Evolutionary conservation across 1,140 invertebrate species (phyloP).

Genomic region (Neodiprion virginianus): DNA sequence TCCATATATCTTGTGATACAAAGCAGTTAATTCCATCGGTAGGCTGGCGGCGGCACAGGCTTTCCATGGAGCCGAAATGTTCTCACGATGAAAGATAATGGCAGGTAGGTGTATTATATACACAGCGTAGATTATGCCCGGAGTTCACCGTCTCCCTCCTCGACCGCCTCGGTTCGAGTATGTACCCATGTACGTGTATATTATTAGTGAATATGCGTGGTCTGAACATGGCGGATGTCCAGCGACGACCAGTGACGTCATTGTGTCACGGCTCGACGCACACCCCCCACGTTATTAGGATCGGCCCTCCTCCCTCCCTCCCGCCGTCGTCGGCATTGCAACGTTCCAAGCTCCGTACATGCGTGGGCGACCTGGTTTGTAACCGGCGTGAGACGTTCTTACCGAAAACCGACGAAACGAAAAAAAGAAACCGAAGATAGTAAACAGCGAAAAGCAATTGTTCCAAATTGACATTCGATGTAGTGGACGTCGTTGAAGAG

Average conservation of each 20-base stretch:
- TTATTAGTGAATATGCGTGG: constrained; percentile 19
- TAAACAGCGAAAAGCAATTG: constrained; percentile 30
- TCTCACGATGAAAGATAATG: constrained; percentile 5
- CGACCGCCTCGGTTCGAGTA: not conserved
- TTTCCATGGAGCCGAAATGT: constrained; percentile 4
- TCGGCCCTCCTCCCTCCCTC: constrained; percentile 29
- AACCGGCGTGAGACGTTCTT: not conserved
- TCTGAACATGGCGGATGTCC: constrained; percentile 18
- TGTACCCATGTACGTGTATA: not conserved
- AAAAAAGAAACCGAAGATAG: constrained; percentile 19
- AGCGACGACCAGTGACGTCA: constrained; percentile 53
- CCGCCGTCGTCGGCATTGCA: not conserved
- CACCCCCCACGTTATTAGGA: constrained; percentile 54
- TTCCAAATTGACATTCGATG: constrained; percentile 12
- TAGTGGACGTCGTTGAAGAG: not conserved
- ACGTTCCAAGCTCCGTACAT: not conserved
- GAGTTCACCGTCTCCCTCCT: not conserved
- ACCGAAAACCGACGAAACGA: constrained; percentile 22
- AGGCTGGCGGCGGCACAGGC: not conserved
- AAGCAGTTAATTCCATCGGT: not conserved
- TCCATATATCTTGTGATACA: constrained; percentile 5
- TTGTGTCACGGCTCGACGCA: constrained; percentile 56
- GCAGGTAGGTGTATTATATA: not conserved
- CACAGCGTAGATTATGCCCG: not conserved
- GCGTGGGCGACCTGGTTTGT: not conserved